phyloP scores from a whole-genome alignment of 2,113 vertebrate species.

The Oceanodroma tethys region DNA sequence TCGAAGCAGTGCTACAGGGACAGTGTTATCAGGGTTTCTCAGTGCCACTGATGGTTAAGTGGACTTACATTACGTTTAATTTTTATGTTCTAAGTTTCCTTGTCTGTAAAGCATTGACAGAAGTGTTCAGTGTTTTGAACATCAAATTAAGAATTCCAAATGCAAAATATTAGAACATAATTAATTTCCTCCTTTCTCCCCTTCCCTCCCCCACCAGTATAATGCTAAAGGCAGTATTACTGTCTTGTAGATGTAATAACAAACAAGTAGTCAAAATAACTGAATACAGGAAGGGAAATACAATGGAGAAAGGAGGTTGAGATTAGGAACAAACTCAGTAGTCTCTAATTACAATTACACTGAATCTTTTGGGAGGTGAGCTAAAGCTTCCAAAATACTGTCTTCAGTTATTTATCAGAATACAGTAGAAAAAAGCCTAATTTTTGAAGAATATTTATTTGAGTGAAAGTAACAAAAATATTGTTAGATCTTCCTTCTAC shows the following conservation, averaged over 20 bases:
- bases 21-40: background rate
- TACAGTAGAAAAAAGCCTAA: background rate
- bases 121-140: background rate
- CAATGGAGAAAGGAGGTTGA: background rate
- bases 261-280: background rate
- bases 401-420: background rate
- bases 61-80: background rate
- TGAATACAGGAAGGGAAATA: background rate
- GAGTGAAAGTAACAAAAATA: background rate
- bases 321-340: background rate
- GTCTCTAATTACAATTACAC: background rate
- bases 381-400: background rate
- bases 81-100: background rate
- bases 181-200: background rate
- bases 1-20: background rate
- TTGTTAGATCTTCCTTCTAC: background rate
- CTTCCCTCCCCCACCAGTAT: background rate
- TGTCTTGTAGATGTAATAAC: background rate
- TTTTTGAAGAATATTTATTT: background rate
- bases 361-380: background rate
- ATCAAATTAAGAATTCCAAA: background rate
- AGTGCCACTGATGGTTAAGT: background rate
- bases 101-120: background rate
- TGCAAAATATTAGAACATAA: background rate
- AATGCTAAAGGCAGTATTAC: background rate